Evolutionary conservation across 2,113 vertebrate species (phyloP).

Genomic region (Felis catus): DNA sequence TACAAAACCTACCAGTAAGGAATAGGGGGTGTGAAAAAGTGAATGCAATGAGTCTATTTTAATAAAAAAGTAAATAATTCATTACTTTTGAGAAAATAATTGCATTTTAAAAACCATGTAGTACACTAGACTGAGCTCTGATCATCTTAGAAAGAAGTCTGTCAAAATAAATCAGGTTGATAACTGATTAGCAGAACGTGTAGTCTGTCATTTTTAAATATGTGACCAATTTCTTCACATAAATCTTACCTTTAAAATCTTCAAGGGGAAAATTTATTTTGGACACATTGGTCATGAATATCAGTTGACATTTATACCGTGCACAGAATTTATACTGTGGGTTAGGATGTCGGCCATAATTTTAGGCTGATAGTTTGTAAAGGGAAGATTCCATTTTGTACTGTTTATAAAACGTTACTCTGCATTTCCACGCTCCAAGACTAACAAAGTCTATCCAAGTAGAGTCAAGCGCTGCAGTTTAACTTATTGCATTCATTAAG

Average conservation of each 20-base stretch:
- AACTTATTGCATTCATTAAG: constrained; percentile 82
- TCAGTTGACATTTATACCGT: constrained; percentile 82
- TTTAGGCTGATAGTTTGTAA: constrained; percentile 73
- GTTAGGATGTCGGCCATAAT: constrained; percentile 77
- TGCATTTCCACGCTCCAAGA: constrained; percentile 77
- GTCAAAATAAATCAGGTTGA: constrained; percentile 77
- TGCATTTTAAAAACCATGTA: background rate
- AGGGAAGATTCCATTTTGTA: constrained; percentile 79
- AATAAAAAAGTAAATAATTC: constrained; percentile 58
- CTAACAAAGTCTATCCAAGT: constrained; percentile 79
- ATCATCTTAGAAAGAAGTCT: constrained; percentile 47
- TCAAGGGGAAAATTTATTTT: constrained; percentile 81
- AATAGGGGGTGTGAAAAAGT: constrained; percentile 41
- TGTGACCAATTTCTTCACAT: constrained; percentile 77
- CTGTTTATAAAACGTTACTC: constrained; percentile 73
- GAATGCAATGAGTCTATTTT: constrained; percentile 36
- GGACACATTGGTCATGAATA: constrained; percentile 78
- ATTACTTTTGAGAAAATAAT: constrained; percentile 48
- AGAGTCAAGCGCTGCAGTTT: constrained; percentile 76
- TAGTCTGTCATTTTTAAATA: constrained; percentile 79
- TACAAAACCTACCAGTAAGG: constrained; percentile 43
- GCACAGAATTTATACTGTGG: constrained; percentile 82
- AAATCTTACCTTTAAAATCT: constrained; percentile 81
- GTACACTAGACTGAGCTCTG: constrained; percentile 60
- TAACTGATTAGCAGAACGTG: constrained; percentile 77